A percentile compares a stretch with the other conserved stretches of the same genome.
Evolutionary conservation across 92 coral and sea anemone genomes (phyloP).

Genomic region (Parazoanthus swiftii): DNA sequence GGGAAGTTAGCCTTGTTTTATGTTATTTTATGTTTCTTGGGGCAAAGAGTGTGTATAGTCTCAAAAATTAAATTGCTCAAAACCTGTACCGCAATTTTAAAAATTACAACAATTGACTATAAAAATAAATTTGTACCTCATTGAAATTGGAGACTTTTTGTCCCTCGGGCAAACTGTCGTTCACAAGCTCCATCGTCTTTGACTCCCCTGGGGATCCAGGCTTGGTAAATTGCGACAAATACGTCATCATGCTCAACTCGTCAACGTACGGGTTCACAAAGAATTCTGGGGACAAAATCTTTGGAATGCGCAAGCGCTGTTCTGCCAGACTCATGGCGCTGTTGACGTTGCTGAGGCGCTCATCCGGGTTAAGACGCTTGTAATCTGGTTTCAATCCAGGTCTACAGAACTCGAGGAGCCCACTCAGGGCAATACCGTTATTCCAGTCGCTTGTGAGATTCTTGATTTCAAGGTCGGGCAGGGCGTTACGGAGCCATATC

Average conservation of each 20-base stretch:
- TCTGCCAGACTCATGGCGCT: slow-evolving; percentile 82
- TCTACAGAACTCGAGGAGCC: slow-evolving; percentile 78
- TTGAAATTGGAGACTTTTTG: slow-evolving; percentile 79
- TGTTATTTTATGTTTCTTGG: no score
- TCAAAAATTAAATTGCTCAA: no score
- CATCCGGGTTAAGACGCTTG: slow-evolving; percentile 77
- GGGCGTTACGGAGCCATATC: slow-evolving; percentile 86
- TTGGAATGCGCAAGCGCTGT: slow-evolving; percentile 76
- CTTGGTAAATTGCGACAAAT: slow-evolving; percentile 88
- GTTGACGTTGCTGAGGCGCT: slow-evolving; percentile 59
- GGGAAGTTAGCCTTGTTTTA: no score
- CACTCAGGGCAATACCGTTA: slow-evolving; percentile 80
- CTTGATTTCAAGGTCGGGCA: slow-evolving; percentile 83
- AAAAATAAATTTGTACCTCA: slow-evolving; percentile 36
- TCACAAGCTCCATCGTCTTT: slow-evolving; percentile 82
- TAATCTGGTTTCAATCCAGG: slow-evolving; percentile 85
- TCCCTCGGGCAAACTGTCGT: slow-evolving; percentile 71
- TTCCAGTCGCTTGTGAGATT: slow-evolving; percentile 97
- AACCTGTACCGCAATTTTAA: no score
- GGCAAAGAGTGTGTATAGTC: no score
- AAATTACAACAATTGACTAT: not conserved
- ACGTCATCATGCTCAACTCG: slow-evolving; percentile 99
- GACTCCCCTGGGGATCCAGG: slow-evolving; percentile 97
- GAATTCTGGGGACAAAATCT: slow-evolving; percentile 84
- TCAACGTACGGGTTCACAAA: slow-evolving; percentile 89